Evolutionary conservation across 2,797 vertebrate genomes (phyloP).

Genomic region (Sebastes diploproa): DNA sequence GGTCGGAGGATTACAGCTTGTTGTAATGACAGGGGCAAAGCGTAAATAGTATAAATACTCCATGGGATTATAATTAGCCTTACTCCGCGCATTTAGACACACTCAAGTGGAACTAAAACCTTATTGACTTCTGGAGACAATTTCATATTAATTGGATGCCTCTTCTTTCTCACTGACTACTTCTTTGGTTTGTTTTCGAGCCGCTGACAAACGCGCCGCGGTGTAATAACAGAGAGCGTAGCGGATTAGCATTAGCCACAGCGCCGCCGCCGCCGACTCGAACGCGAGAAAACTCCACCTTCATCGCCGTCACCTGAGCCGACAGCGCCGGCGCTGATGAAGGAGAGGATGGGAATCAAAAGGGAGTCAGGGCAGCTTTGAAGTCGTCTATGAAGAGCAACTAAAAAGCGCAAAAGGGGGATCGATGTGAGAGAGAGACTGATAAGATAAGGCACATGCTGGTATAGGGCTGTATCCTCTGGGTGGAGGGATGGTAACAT

Average conservation of each 20-base stretch:
- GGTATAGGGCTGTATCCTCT: conserved; percentile 12
- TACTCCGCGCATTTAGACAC: conserved; percentile 70
- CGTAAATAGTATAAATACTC: conserved; percentile 73
- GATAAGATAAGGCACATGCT: conserved; percentile 38
- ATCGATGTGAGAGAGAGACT: conserved; percentile 17
- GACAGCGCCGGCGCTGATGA: neutral
- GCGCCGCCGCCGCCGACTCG: neutral
- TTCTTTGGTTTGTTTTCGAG: conserved; percentile 32
- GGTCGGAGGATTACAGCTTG: conserved; percentile 71
- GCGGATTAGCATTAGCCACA: conserved; percentile 51
- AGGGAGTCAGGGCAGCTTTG: conserved; percentile 27
- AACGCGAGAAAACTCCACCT: neutral
- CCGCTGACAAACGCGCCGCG: conserved; percentile 31
- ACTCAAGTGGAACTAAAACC: conserved; percentile 79
- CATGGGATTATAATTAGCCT: conserved; percentile 78
- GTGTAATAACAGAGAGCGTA: neutral
- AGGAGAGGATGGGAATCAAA: conserved; percentile 10
- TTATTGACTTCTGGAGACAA: conserved; percentile 78
- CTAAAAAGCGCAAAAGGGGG: conserved; percentile 15
- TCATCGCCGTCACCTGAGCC: neutral
- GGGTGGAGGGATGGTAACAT: neutral
- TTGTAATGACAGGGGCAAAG: conserved; percentile 71
- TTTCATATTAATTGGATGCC: conserved; percentile 77
- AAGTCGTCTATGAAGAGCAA: conserved; percentile 29
- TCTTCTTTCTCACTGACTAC: conserved; percentile 30